Evolutionary conservation across 2,113 vertebrate species (phyloP).

Genomic region (Eulacestoma nigropectus): DNA sequence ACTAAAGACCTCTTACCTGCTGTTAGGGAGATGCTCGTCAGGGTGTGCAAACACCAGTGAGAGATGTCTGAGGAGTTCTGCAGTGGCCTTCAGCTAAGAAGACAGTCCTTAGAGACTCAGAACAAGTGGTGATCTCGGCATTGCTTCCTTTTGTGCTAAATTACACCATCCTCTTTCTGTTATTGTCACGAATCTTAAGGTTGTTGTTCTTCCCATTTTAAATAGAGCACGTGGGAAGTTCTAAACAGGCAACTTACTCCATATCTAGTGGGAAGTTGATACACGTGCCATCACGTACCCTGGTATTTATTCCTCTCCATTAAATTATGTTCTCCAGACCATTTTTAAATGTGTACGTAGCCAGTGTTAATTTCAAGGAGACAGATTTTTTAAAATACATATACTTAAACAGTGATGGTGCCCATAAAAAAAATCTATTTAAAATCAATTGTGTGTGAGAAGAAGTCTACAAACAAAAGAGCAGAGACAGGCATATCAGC

Average conservation of each 20-base stretch:
- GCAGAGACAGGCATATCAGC: conserved; percentile 56
- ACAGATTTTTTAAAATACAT: conserved; percentile 35
- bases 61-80: background rate
- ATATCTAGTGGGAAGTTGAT: background rate
- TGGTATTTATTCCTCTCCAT: background rate
- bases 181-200: background rate
- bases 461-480: conserved; percentile 61
- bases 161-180: background rate
- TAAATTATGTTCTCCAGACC: background rate
- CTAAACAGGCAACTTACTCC: background rate
- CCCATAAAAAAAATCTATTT: conserved; percentile 51
- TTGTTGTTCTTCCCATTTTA: background rate
- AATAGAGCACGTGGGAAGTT: background rate
- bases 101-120: background rate
- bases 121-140: background rate
- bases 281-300: background rate
- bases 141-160: background rate
- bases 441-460: conserved; percentile 39
- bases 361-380: conserved; percentile 24
- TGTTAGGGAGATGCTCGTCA: background rate
- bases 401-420: conserved; percentile 22
- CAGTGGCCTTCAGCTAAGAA: background rate
- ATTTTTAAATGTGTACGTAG: background rate
- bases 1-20: background rate
- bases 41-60: background rate